Evolutionary conservation across 2,888 invertebrate species (phyloP).

Genomic region (Limnephilus lunatus): DNA sequence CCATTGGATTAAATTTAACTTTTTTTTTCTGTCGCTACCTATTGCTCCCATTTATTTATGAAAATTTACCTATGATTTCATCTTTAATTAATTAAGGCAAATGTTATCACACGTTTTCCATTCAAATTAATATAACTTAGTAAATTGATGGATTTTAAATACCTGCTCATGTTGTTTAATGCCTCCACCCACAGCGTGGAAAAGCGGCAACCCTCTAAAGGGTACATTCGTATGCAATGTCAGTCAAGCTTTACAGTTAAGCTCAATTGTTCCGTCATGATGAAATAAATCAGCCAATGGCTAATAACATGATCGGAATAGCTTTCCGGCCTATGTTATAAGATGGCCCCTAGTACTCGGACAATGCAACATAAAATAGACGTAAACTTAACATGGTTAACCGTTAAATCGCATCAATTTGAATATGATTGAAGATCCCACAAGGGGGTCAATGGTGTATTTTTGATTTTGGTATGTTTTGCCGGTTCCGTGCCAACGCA

Average conservation of each 20-base stretch:
- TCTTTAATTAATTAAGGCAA: too few relatives aligned
- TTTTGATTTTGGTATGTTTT: too few relatives aligned
- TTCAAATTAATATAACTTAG: background rate
- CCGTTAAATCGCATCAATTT: background rate
- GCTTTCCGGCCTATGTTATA: too few relatives aligned
- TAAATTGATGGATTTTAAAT: background rate
- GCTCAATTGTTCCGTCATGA: conserved; percentile 8
- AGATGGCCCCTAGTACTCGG: too few relatives aligned
- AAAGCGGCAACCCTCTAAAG: background rate
- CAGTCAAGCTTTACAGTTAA: background rate
- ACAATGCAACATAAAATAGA: background rate
- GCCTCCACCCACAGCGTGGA: background rate
- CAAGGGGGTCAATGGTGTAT: too few relatives aligned
- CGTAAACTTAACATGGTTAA: background rate
- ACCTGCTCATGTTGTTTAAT: background rate
- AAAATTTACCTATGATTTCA: too few relatives aligned
- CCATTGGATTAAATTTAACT: too few relatives aligned
- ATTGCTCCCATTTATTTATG: too few relatives aligned
- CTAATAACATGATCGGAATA: conserved; percentile 10
- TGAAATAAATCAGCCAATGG: conserved; percentile 20
- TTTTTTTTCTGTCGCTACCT: too few relatives aligned
- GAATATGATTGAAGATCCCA: background rate
- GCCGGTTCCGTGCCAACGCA: too few relatives aligned
- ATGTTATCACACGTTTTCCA: too few relatives aligned
- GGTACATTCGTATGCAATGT: background rate